These are phyloP conservation scores for Scortum barcoo DNA, from an alignment of 2,113 vertebrate species.

Conservation along the genomic window DNA sequence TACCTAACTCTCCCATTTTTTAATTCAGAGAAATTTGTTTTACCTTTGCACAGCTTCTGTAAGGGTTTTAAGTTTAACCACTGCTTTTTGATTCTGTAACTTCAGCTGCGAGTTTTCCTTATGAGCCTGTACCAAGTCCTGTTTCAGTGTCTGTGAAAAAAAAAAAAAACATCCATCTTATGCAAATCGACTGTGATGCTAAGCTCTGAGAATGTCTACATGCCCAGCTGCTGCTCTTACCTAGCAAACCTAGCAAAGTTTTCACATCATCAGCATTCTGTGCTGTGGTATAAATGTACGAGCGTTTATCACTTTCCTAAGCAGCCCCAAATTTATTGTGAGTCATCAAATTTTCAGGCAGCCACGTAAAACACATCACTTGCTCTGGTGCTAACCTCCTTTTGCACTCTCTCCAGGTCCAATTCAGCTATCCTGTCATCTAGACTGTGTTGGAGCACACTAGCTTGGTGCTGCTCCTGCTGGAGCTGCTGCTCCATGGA, in stretches of 20 bases:
- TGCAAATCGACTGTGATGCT: slow-evolving; percentile 21
- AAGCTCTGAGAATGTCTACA: neutral
- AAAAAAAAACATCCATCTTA: slow-evolving; percentile 48
- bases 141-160: slow-evolving; percentile 81
- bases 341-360: slow-evolving; percentile 61
- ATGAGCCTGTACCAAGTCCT: slow-evolving; percentile 75
- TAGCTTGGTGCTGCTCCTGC: slow-evolving; percentile 79
- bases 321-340: slow-evolving; percentile 47
- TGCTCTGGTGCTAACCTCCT: slow-evolving; percentile 82
- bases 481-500: slow-evolving; percentile 77
- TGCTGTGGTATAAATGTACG: slow-evolving; percentile 29
- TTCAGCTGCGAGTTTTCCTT: slow-evolving; percentile 73
- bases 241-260: slow-evolving; percentile 20
- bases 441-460: slow-evolving; percentile 84
- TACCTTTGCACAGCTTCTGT: slow-evolving; percentile 83
- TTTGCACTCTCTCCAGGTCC: slow-evolving; percentile 85
- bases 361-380: slow-evolving; percentile 59
- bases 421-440: slow-evolving; percentile 88
- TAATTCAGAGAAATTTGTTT: neutral
- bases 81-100: slow-evolving; percentile 60
- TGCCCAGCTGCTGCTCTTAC: slow-evolving; percentile 44
- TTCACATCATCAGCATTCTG: slow-evolving; percentile 53
- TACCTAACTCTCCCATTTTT: neutral
- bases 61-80: slow-evolving; percentile 76
- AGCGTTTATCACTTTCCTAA: slow-evolving; percentile 51